Evolutionary conservation across 2,113 vertebrate genomes (phyloP), one percentile per base, ranked within the genome.

Genomic region (Prunella himalayana): DNA sequence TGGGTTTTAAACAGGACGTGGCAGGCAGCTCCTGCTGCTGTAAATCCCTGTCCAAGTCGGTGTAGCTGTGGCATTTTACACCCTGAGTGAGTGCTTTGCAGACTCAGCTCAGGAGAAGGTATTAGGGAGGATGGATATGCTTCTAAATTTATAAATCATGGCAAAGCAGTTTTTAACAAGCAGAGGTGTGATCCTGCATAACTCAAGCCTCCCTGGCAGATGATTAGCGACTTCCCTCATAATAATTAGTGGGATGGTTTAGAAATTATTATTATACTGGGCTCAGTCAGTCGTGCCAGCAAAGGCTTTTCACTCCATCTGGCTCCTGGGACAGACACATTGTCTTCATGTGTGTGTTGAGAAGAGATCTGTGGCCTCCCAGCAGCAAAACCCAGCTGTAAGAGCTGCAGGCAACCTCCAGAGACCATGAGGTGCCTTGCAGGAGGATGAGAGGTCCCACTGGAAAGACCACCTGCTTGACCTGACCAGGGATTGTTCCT

Each of bases 141-240:
- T 92, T 87, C 88, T 94, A 66, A 93, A 97, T 91, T 92, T 44
- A 76, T 83, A 94, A 95, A 95, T 96, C 90, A 88, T 4, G 1
- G 83, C 92, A 91, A 81, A 93, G 90, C 63, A 12, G 47, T 76
- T 94, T 76, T 86, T 83, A 96, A 96, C 90, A 91, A 89, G 90
- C 90, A 92, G 94, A 96, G 92, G 93, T 97, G 94, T 97, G 95
- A 91, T 92, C 70, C 88, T 93, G 96, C 96, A 92, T 96, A 94
- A 92, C 81, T 95, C 83, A 87, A 73, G 54, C 56, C 60, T 96
- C 63, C 59, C 66, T 85, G 88, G 86, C 71, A 91, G 84, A 81
- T 95, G 86, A 95, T 94, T 94, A 94, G 92, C 3, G 2, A 63
- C 94, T 95, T 90, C 90, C 86, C 90, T 96, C 76, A 28, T 83